These are phyloP conservation scores for Timandra comae DNA, from an alignment of 2,888 invertebrate species.

Conservation along the genomic window DNA sequence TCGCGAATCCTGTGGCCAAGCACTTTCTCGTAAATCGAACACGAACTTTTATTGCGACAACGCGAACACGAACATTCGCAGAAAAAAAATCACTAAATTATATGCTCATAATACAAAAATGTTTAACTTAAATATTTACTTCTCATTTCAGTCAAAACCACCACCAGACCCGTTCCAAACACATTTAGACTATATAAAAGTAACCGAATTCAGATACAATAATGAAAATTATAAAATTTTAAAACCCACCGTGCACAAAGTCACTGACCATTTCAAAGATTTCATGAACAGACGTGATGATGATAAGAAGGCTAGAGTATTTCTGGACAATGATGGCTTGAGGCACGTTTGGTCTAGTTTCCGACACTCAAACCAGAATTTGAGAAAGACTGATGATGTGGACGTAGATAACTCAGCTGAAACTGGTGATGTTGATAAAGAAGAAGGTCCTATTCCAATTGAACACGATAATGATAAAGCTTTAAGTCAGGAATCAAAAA, in stretches of 20 bases:
- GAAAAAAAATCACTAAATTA: too few species aligned
- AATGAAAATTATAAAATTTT: conserved; percentile 47
- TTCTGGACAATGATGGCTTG: conserved; percentile 48
- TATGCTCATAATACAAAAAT: too few species aligned
- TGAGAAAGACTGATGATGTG: conserved; percentile 30
- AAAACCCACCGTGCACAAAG: conserved; percentile 37
- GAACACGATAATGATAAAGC: background rate
- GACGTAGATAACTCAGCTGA: conserved; percentile 1
- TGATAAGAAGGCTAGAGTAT: conserved; percentile 27
- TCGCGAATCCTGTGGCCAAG: too few species aligned
- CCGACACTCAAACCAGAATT: conserved; percentile 19
- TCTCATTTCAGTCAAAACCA: too few species aligned
- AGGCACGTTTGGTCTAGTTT: conserved; percentile 50
- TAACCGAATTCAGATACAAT: conserved; percentile 35
- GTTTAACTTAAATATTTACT: too few species aligned
- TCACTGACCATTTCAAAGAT: conserved; percentile 47
- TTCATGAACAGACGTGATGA: conserved; percentile 30
- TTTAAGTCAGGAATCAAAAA: background rate
- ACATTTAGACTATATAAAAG: conserved; percentile 50
- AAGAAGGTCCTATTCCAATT: background rate
- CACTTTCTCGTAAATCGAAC: too few species aligned
- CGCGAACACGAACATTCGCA: too few species aligned
- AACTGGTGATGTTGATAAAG: background rate
- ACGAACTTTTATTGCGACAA: too few species aligned
- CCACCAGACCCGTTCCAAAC: conserved; percentile 16